Percentiles rank a stretch among this genome's conserved stretches.
These are phyloP conservation scores for Triplophysa tibetana DNA, from an alignment of 2,113 vertebrate species.

Conservation along the genomic window DNA sequence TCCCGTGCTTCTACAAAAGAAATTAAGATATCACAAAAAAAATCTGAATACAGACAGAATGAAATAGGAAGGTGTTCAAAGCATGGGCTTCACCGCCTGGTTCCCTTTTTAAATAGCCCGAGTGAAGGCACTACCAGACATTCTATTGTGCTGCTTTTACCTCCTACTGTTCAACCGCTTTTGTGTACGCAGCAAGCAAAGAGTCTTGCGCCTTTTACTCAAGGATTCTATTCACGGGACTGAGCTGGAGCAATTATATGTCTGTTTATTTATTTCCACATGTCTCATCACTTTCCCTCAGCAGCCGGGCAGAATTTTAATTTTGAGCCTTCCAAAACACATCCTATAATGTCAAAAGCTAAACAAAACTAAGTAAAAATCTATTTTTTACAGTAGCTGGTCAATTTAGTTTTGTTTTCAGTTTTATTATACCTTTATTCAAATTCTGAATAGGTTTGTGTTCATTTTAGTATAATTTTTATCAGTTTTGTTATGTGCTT, in stretches of 20 bases:
- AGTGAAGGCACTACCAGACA: conserved; percentile 5
- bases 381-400: no score
- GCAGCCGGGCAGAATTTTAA: neutral
- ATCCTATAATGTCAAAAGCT: no score
- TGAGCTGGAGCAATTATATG: neutral
- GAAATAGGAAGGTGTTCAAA: neutral
- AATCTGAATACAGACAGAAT: neutral
- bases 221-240: neutral
- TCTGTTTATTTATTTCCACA: neutral
- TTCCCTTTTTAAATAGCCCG: neutral
- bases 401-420: no score
- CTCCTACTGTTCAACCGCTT: conserved; percentile 5
- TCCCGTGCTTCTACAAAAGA: neutral
- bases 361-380: no score
- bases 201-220: neutral
- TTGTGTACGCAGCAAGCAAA: neutral
- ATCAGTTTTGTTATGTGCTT: no score
- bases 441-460: no score
- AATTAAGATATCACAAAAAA: neutral
- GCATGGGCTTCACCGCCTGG: neutral
- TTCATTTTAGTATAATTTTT: no score
- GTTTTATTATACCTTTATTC: no score
- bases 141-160: neutral
- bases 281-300: neutral
- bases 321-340: neutral